These are phyloP conservation scores for Malurus elegans DNA, from an alignment of 2,113 vertebrate genomes.

Conservation along the genomic window DNA sequence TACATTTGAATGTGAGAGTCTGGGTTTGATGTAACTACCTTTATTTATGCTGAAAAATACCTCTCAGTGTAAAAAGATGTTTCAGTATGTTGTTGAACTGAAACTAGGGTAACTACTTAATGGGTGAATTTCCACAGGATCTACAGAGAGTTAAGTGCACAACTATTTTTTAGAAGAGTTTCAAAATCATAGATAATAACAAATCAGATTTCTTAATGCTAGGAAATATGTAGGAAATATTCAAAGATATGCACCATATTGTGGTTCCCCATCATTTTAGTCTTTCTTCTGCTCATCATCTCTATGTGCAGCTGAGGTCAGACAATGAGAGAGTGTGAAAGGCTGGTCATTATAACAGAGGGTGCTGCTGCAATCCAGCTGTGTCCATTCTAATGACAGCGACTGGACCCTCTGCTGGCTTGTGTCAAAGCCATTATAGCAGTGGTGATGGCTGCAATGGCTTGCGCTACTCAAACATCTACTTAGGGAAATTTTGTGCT, in stretches of 20 bases:
- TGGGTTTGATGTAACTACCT: neutral
- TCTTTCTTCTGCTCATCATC: neutral
- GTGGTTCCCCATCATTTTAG: neutral
- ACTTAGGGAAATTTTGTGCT: neutral
- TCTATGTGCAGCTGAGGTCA: neutral
- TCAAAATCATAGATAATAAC: neutral
- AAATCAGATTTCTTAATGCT: neutral
- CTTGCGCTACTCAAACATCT: neutral
- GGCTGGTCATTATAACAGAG: neutral
- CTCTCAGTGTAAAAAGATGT: neutral
- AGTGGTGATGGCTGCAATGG: neutral
- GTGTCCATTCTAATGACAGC: neutral
- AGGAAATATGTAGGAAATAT: neutral
- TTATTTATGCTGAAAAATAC: neutral
- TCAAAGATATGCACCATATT: fast-evolving
- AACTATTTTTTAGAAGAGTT: neutral
- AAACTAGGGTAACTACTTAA: neutral
- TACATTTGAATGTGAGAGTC: neutral
- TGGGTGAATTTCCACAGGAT: neutral
- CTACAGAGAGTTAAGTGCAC: neutral
- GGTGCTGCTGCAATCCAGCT: neutral
- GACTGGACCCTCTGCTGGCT: neutral
- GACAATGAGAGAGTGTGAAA: neutral
- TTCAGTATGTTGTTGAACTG: neutral
- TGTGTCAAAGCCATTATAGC: neutral